Evolutionary conservation across 2,888 invertebrate genomes (phyloP).

Genomic region (Cyclophora albipunctata): DNA sequence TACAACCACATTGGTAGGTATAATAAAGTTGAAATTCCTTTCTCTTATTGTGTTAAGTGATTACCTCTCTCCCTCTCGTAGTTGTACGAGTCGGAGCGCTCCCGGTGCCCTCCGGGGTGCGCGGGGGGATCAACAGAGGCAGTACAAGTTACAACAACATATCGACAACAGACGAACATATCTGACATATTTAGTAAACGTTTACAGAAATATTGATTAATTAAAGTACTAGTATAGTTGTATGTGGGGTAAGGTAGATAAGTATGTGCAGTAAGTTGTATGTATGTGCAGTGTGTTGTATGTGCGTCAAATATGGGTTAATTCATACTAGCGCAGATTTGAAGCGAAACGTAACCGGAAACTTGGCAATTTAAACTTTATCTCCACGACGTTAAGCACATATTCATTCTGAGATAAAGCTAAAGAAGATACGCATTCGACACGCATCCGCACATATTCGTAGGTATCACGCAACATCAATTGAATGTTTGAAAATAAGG

Average conservation of each 20-base stretch:
- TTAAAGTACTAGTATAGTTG: conserved; percentile 6
- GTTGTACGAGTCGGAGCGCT: conserved; percentile 75
- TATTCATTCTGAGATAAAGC: too few relatives aligned
- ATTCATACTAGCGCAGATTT: too few relatives aligned
- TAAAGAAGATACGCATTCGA: too few relatives aligned
- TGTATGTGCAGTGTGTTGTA: background rate
- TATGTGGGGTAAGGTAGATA: background rate
- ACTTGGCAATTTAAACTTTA: too few relatives aligned
- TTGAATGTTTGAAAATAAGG: too few relatives aligned
- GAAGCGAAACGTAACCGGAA: too few relatives aligned
- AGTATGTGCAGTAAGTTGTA: background rate
- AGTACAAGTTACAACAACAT: conserved; percentile 38
- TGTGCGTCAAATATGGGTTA: background rate
- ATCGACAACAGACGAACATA: conserved; percentile 3
- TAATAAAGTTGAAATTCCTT: conserved; percentile 37
- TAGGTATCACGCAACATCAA: too few relatives aligned
- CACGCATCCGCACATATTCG: too few relatives aligned
- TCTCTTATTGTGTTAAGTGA: background rate
- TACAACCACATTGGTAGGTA: background rate
- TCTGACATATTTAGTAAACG: too few relatives aligned
- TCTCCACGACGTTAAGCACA: too few relatives aligned
- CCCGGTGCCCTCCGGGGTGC: conserved; percentile 59
- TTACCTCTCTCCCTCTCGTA: conserved; percentile 83
- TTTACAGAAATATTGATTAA: background rate
- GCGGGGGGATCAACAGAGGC: conserved; percentile 58